Evolutionary conservation across 2,113 vertebrate genomes (phyloP).

Genomic region (Thryonomys swinderianus): DNA sequence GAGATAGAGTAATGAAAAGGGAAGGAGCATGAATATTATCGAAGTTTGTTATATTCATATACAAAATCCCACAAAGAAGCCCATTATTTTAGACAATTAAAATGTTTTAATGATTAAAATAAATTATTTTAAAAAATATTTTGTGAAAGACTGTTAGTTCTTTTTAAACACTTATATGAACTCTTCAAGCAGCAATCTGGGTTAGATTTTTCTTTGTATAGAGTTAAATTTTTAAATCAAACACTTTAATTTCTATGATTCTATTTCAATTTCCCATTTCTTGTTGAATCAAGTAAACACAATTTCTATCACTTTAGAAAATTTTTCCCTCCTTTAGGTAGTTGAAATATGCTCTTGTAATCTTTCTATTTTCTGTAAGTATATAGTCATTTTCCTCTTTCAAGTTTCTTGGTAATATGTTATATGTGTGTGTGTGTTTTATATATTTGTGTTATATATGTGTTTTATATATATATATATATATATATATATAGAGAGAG

Average conservation of each 20-base stretch:
- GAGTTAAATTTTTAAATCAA: neutral
- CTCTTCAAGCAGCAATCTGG: neutral
- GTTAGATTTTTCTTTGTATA: neutral
- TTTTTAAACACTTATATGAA: neutral
- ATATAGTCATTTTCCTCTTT: neutral
- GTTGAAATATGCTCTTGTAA: neutral
- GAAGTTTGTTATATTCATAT: neutral
- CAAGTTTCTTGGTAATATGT: neutral
- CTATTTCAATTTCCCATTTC: neutral
- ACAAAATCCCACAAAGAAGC: neutral
- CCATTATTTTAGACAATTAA: neutral
- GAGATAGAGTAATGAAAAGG: neutral
- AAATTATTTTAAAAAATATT: neutral
- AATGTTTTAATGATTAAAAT: neutral
- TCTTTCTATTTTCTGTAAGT: neutral
- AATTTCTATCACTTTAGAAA: neutral
- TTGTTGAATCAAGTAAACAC: neutral
- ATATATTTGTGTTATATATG: no score
- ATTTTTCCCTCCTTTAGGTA: neutral
- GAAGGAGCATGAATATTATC: neutral
- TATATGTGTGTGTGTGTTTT: no score
- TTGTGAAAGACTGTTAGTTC: neutral
- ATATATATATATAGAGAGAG: no score
- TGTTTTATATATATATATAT: no score
- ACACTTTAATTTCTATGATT: neutral